Evolutionary conservation across 37 sponge, comb jelly and placozoan species (phyloP).

Genomic region (Lycopodina hypogea): DNA sequence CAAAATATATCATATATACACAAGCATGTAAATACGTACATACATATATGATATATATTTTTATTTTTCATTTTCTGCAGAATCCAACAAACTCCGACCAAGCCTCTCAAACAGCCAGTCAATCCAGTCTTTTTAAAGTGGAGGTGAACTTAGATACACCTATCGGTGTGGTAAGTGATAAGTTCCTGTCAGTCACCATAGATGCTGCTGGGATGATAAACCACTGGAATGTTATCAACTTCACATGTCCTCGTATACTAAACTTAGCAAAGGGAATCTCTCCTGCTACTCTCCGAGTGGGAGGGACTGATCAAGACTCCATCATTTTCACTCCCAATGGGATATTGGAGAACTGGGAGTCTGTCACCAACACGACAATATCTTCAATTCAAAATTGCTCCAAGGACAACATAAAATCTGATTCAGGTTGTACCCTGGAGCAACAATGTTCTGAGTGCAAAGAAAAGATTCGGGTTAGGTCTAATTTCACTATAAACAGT

Average conservation of each 20-base stretch:
- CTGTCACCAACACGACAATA: neutral
- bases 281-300: conserved; percentile 55
- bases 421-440: too few species aligned
- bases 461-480: neutral
- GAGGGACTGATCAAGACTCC: conserved; percentile 54
- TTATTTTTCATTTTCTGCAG: too few species aligned
- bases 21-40: too few species aligned
- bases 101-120: too few species aligned
- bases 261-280: conserved; percentile 60
- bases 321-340: conserved; percentile 20
- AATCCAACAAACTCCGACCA: too few species aligned
- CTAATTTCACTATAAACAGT: conserved; percentile 22
- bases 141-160: neutral
- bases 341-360: too few species aligned
- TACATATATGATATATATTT: too few species aligned
- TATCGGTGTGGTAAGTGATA: neutral
- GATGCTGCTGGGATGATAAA: conserved; percentile 11
- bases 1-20: too few species aligned
- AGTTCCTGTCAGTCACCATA: conserved; percentile 47
- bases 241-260: conserved; percentile 21
- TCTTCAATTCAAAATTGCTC: neutral
- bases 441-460: neutral
- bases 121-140: too few species aligned
- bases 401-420: neutral
- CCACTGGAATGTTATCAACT: conserved; percentile 35